Percentiles rank a stretch among this genome's conserved stretches.
Evolutionary conservation across 2,888 invertebrate species (phyloP).

Genomic region (Ypsolopha scabrella): DNA sequence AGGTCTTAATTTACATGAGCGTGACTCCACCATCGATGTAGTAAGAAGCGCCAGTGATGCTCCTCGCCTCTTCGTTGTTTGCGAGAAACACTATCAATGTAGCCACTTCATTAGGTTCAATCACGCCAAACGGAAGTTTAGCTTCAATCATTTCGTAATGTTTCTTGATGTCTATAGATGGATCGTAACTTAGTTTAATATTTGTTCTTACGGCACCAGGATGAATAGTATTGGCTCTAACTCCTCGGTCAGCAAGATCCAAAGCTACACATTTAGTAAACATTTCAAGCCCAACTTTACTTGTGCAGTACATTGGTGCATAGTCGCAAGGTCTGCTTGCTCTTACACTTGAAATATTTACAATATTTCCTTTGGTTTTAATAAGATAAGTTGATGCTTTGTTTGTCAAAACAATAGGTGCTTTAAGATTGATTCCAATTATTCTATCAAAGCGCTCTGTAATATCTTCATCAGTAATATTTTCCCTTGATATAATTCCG

Average conservation of each 20-base stretch:
- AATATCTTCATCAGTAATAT: neutral
- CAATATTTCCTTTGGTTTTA: neutral
- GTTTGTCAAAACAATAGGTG: neutral
- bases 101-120: conserved; percentile 11
- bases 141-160: neutral
- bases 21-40: conserved; percentile 2
- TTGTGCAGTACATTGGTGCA: neutral
- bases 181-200: neutral
- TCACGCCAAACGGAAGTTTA: neutral
- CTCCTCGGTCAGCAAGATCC: neutral
- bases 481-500: neutral
- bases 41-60: conserved; percentile 12
- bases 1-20: neutral
- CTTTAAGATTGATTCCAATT: neutral
- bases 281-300: neutral
- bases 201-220: neutral
- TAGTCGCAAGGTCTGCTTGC: neutral
- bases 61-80: conserved; percentile 5
- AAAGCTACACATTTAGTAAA: neutral
- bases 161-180: neutral
- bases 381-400: neutral
- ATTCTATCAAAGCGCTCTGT: neutral
- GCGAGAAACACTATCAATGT: conserved; percentile 16
- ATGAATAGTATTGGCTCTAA: neutral
- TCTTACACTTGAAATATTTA: neutral